Evolutionary conservation across 2,888 invertebrate genomes (phyloP).

Genomic region (Pseudanteris insignis): DNA sequence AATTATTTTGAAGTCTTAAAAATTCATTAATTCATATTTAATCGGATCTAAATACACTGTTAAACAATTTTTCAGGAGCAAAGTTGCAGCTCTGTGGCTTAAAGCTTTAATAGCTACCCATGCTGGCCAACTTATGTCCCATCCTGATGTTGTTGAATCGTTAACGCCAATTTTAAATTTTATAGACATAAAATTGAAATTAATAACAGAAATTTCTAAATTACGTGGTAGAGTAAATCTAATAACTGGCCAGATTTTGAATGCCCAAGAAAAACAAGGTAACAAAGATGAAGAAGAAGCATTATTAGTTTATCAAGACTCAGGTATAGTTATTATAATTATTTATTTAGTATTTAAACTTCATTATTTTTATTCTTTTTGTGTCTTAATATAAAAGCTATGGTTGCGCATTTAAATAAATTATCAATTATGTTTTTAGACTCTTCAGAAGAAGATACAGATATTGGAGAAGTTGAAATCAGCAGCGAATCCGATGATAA

Average conservation of each 20-base stretch:
- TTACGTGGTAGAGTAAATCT: conserved; percentile 73
- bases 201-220: conserved; percentile 69
- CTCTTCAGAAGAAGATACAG: conserved; percentile 62
- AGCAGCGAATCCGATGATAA: conserved; percentile 61
- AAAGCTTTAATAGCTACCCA: conserved; percentile 71
- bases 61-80: conserved; percentile 64
- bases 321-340: conserved; percentile 64
- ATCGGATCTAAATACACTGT: too few relatives aligned
- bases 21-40: too few relatives aligned
- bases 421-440: conserved; percentile 47
- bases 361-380: not conserved
- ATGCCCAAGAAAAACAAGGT: conserved; percentile 63
- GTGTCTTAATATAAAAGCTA: too few relatives aligned
- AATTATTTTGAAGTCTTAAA: too few relatives aligned
- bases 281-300: conserved; percentile 64
- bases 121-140: conserved; percentile 72
- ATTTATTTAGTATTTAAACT: not conserved
- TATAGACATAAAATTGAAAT: conserved; percentile 69
- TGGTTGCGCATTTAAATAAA: too few relatives aligned
- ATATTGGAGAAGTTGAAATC: conserved; percentile 56
- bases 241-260: conserved; percentile 69
- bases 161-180: conserved; percentile 70
- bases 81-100: conserved; percentile 71
- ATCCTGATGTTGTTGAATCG: conserved; percentile 70
- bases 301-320: conserved; percentile 70